Evolutionary conservation across 2,113 vertebrate species (phyloP), one percentile per base, ranked within the genome.

Genomic region (Calyptomena viridis): DNA sequence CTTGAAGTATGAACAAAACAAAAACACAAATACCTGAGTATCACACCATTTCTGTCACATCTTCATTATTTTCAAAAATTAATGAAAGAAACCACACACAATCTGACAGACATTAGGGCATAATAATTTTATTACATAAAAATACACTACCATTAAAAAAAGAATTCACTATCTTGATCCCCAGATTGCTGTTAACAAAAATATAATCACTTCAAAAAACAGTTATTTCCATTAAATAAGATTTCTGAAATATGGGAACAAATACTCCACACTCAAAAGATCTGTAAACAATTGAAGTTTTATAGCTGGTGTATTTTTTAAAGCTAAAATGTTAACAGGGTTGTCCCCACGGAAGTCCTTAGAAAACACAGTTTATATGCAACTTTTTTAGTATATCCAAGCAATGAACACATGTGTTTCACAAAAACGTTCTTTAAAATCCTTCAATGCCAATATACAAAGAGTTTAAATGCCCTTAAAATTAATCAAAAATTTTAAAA

Each of bases 1-100:
- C 17, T 40, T 3, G 0, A 55, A 64, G 6, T 1, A 64, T 3
- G 7, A 49, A 4, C 7, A 12, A 47, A 77, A 2, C 7, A 46
- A 67, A 37, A 73, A 56, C 12, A 85, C 24, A 17, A 78, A 74
- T 4, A 58, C 4, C 5, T 0, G 0, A 47, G 18, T 31, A 40
- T 11, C 15, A 8, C 4, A n/a, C 6, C 24, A 16, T 44, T 79
- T 88, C 77, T 72, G 46, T 53, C 2, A 37, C 37, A 69, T 81
- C 17, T 60, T 68, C 24, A 6, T 60, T 53, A 35, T 46, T 75
- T 89, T 50, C 35, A 77, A 21, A 35, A 71, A 52, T 42, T n/a
- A 77, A 67, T 44, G 20, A 42, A 76, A 77, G 81, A 87, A 74
- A 6, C 2, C 46, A 79, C 27, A 31, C 24, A 60, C 19, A 22